Conservation (phyloP, 2,113 vertebrate species). For the Xerus inauris region DNA sequence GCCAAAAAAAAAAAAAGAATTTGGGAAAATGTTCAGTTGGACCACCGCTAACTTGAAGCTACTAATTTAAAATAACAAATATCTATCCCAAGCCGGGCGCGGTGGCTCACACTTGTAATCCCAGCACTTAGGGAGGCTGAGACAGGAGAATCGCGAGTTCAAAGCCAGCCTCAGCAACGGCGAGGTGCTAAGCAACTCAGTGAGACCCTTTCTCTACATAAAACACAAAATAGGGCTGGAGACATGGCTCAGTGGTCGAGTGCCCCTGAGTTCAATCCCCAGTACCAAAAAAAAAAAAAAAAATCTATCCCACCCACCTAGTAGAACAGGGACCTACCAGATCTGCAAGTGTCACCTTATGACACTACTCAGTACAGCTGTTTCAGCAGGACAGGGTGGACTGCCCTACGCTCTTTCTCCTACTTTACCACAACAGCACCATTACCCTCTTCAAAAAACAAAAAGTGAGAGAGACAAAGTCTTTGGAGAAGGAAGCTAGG, state of each 20-base stretch:
- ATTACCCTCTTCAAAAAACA: not conserved
- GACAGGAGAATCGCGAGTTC: too few species aligned
- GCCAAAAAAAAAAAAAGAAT: too few species aligned
- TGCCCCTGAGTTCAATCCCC: too few species aligned
- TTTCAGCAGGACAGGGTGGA: not conserved
- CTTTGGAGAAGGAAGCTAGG: not conserved
- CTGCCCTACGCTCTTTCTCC: not conserved
- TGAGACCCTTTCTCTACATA: too few species aligned
- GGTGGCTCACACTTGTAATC: too few species aligned
- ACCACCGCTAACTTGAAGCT: not conserved
- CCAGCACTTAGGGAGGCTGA: too few species aligned
- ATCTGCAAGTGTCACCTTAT: not conserved
- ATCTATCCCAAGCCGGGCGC: too few species aligned
- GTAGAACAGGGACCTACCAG: not conserved
- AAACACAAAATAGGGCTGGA: too few species aligned
- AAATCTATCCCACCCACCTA: not conserved
- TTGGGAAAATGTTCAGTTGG: not conserved
- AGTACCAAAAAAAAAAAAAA: conserved; percentile 40
- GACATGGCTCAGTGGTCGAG: too few species aligned
- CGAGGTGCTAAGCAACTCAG: too few species aligned
- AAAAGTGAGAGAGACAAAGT: not conserved
- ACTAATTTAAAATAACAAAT: conserved; percentile 28
- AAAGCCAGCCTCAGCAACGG: too few species aligned
- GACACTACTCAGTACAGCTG: not conserved
- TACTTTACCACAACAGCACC: not conserved